Conservation (phyloP, 1,140 invertebrate species). For the Orussus abietinus region DNA sequence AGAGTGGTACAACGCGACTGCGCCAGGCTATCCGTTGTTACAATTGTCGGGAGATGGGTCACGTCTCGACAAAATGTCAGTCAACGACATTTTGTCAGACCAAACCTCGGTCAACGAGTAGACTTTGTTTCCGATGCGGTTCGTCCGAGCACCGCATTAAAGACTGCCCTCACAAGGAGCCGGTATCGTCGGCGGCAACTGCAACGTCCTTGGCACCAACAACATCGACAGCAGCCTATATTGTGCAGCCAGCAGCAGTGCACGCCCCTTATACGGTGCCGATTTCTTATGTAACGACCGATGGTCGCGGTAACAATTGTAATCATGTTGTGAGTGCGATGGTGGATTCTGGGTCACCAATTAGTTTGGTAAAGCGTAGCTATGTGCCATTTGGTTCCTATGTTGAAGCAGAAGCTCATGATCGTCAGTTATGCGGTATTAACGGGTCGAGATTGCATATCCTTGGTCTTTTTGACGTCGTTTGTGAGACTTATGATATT, state of each 20-base stretch:
- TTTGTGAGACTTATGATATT: slow-evolving; percentile 1
- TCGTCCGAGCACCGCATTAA: background rate
- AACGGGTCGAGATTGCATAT: slow-evolving; percentile 10
- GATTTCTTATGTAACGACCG: background rate
- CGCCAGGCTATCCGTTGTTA: background rate
- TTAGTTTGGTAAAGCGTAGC: slow-evolving; percentile 11
- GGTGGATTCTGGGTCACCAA: slow-evolving; percentile 15
- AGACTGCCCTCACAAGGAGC: slow-evolving; percentile 2
- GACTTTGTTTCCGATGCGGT: slow-evolving; percentile 1
- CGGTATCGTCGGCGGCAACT: background rate
- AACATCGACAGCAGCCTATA: no score
- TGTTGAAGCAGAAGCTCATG: background rate
- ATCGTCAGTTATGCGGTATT: slow-evolving; percentile 4
- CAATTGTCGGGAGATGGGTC: slow-evolving; percentile 8
- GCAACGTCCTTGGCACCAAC: background rate
- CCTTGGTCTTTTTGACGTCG: background rate
- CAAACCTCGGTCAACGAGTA: slow-evolving; percentile 1
- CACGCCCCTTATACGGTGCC: background rate
- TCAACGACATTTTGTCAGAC: no score
- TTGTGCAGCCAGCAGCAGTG: background rate
- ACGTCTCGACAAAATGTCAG: slow-evolving; percentile 1
- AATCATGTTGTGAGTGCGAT: slow-evolving; percentile 10
- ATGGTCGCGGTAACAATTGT: background rate
- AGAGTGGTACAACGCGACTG: background rate
- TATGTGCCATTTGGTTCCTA: slow-evolving; percentile 1